phyloP scores from a whole-genome alignment of 2,888 invertebrate genomes.

The Phyllotreta cruciferae region DNA sequence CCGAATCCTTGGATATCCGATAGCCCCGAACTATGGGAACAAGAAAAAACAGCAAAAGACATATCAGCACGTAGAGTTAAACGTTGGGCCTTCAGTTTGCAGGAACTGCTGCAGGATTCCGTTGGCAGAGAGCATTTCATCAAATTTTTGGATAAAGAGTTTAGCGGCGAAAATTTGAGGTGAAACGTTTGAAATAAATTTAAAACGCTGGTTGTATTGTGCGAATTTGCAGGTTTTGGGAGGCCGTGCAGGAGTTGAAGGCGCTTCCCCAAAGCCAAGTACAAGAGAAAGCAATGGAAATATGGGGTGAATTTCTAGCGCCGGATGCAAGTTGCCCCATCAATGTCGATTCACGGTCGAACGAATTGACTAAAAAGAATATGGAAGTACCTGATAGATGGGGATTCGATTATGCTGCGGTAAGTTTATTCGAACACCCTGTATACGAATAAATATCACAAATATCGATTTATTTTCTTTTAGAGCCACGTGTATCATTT shows the following conservation, averaged over 20 bases:
- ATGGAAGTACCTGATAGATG: constrained; percentile 86
- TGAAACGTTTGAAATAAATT: constrained; percentile 63
- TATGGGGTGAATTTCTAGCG: constrained; percentile 93
- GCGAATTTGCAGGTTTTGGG: constrained; percentile 79
- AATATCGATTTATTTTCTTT: no score
- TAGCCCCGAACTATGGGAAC: constrained; percentile 96
- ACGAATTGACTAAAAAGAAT: constrained; percentile 82
- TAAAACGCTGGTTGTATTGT: background rate
- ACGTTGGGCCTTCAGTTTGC: constrained; percentile 96
- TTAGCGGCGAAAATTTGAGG: constrained; percentile 98
- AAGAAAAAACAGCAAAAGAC: constrained; percentile 91
- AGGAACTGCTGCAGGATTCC: constrained; percentile 93
- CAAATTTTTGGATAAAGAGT: constrained; percentile 96
- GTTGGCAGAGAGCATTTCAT: constrained; percentile 96
- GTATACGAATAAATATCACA: no score
- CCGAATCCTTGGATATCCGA: constrained; percentile 98
- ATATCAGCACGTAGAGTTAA: constrained; percentile 92
- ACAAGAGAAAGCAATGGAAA: constrained; percentile 79
- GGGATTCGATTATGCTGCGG: constrained; percentile 97
- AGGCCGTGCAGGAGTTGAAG: constrained; percentile 92
- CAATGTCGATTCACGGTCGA: constrained; percentile 94
- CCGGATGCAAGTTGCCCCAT: constrained; percentile 95
- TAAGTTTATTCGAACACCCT: no score
- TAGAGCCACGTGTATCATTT: constrained; percentile 98
- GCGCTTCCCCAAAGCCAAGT: constrained; percentile 87